Conservation (phyloP, 2,888 invertebrate species). For the Drosophila cognata region DNA sequence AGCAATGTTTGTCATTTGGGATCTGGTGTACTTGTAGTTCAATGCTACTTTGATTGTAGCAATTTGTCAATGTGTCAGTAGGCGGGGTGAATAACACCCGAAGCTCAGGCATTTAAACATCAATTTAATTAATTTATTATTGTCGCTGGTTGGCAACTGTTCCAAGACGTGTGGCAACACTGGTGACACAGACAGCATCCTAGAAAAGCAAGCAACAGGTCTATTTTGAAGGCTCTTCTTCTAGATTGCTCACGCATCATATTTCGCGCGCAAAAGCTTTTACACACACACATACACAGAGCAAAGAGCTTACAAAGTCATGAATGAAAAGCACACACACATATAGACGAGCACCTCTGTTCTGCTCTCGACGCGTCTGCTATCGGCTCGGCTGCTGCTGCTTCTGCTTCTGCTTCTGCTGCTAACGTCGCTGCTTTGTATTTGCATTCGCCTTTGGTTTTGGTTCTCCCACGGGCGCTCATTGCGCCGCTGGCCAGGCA, state of each 20-base stretch:
- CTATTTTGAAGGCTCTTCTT: slow-evolving; percentile 19
- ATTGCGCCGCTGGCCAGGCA: slow-evolving; percentile 76
- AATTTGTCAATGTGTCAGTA: slow-evolving; percentile 73
- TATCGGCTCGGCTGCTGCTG: slow-evolving; percentile 57
- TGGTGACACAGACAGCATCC: slow-evolving; percentile 41
- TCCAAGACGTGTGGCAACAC: slow-evolving; percentile 44
- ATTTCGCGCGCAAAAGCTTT: slow-evolving; percentile 49
- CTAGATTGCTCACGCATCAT: background rate
- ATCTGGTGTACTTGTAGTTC: slow-evolving; percentile 7
- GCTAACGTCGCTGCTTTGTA: slow-evolving; percentile 31
- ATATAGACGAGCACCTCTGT: slow-evolving; percentile 9
- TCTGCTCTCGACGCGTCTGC: slow-evolving; percentile 39
- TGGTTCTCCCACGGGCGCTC: slow-evolving; percentile 68
- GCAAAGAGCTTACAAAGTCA: slow-evolving; percentile 57
- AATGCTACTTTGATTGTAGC: slow-evolving; percentile 41
- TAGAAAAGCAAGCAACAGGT: slow-evolving; percentile 63
- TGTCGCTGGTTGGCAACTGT: slow-evolving; percentile 62
- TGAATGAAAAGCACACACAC: slow-evolving; percentile 69
- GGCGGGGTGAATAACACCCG: slow-evolving; percentile 54
- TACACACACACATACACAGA: background rate
- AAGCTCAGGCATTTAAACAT: slow-evolving; percentile 55
- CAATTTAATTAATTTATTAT: slow-evolving; percentile 77
- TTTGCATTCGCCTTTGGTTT: slow-evolving; percentile 51
- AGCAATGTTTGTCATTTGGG: slow-evolving; percentile 19
- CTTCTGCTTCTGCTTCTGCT: slow-evolving; percentile 18